phyloP scores from a whole-genome alignment of 2,113 vertebrate species.

The Azemiops feae region DNA sequence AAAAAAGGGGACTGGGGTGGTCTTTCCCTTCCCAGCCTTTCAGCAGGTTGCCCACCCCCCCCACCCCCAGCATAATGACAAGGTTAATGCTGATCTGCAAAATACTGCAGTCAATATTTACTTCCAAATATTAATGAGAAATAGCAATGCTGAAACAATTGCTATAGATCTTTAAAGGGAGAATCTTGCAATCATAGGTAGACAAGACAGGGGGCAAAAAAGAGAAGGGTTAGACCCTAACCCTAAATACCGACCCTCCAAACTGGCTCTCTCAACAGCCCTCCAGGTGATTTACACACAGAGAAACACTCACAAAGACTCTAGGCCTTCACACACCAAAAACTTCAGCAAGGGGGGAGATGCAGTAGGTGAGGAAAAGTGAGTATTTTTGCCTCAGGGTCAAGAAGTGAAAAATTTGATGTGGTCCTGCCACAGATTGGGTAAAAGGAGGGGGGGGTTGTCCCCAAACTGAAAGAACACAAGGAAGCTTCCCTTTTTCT shows the following conservation, averaged over 20 bases:
- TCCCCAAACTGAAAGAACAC: slow-evolving; percentile 8
- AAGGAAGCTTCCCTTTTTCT: neutral
- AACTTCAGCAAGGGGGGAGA: slow-evolving; percentile 2
- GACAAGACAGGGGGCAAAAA: neutral
- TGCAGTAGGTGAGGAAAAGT: neutral
- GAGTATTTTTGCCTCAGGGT: slow-evolving; percentile 9
- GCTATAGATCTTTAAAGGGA: neutral
- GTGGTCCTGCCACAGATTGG: slow-evolving; percentile 55
- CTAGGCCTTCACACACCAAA: slow-evolving; percentile 33
- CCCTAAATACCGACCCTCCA: neutral
- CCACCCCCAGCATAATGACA: neutral
- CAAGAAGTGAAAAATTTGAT: slow-evolving; percentile 47
- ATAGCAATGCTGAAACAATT: neutral
- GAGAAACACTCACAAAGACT: neutral
- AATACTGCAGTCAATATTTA: neutral
- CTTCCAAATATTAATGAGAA: neutral
- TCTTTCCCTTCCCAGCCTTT: neutral
- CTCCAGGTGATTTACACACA: slow-evolving; percentile 25
- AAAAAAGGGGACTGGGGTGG: no score
- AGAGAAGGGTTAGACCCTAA: neutral
- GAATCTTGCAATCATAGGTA: neutral
- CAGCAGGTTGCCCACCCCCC: neutral
- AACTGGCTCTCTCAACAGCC: neutral
- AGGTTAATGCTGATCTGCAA: neutral
- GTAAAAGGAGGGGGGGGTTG: slow-evolving; percentile 18